phyloP scores from a whole-genome alignment of 2,888 invertebrate species.

The Scrobipalpa costella region DNA sequence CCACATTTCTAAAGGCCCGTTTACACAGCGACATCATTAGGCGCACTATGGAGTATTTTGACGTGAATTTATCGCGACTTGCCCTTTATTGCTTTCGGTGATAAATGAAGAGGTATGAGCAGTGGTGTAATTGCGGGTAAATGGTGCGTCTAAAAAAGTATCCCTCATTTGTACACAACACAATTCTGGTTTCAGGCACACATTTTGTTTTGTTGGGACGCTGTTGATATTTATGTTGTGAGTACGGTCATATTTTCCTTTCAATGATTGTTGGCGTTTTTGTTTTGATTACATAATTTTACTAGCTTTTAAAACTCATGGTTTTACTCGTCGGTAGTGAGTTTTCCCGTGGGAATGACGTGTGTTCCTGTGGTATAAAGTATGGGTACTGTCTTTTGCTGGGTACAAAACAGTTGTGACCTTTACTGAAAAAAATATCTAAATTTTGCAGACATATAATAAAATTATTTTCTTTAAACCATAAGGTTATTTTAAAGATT shows the following conservation, averaged over 20 bases:
- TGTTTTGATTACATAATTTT: background rate
- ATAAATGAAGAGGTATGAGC: conserved; percentile 58
- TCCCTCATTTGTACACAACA: conserved; percentile 11
- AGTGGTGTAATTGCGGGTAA: conserved; percentile 31
- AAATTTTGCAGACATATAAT: too few species aligned
- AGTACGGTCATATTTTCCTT: too few species aligned
- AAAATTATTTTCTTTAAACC: too few species aligned
- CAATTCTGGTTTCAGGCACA: background rate
- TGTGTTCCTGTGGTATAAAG: too few species aligned
- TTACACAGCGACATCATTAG: conserved; percentile 64
- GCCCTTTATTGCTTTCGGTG: conserved; percentile 63
- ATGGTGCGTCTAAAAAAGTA: conserved; percentile 8
- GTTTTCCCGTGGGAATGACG: too few species aligned
- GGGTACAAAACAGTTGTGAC: too few species aligned
- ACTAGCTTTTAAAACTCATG: background rate
- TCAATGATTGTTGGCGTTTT: background rate
- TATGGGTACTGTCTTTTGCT: too few species aligned
- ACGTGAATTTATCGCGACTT: conserved; percentile 57
- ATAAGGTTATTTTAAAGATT: too few species aligned
- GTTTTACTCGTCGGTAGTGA: too few species aligned
- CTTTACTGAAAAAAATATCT: too few species aligned
- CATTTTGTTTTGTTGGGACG: background rate
- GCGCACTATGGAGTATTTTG: conserved; percentile 52
- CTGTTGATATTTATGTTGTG: too few species aligned
- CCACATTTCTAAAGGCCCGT: conserved; percentile 52